Base-by-base conservation (phyloP, 1,140 invertebrate species). In the Leptinotarsa undecemlineata region DNA sequence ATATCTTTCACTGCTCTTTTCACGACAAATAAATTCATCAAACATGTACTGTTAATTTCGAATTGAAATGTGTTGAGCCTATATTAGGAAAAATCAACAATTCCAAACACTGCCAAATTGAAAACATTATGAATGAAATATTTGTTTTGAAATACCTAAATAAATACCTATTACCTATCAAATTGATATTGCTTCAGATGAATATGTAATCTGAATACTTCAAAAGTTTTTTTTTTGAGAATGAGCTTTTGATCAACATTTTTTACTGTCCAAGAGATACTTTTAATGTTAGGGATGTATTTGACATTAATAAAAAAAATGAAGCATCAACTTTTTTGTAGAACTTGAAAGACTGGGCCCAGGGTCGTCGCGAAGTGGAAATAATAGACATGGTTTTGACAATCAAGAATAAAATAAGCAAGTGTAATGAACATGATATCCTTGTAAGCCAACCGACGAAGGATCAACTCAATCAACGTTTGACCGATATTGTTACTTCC, bases 351-450 rank as follows among this genome's bases (percentile, higher is more conserved):
- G 89, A 91, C 62, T 98, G 96, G 96, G 94, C 97, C 0, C 86
- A 91, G 81, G 95, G 93, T 71, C 96, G 96, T 82, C 91, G 96
- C 80, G 97, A 99, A 88, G 96, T 99, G 8, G 96, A 99, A 89
- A 91, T 98, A 72, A 95, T 99, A 15, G 97, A 99, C 85, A 94
- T 98, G 91, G 92, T 99, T 77, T 85, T 99, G 64, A 92, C 93
- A 84, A 89, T 97, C 67, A 90, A 93, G 73, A 91, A 94, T 78
- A 95, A 96, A 86, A 87, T 97, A 74, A 90, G 91, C 67, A 90
- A 94, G 89, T 90, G 90, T 82, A 87, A 90, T 83, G 87, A 90
- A 78, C 85, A 89, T 67, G 90, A 92, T 75, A 86, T 94, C 21
- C 91, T 92, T 17, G 87, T 96, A 15, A 90, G 90, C 73, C 88